phyloP scores from a whole-genome alignment of 2,888 invertebrate species.

The Fragum fragum region DNA sequence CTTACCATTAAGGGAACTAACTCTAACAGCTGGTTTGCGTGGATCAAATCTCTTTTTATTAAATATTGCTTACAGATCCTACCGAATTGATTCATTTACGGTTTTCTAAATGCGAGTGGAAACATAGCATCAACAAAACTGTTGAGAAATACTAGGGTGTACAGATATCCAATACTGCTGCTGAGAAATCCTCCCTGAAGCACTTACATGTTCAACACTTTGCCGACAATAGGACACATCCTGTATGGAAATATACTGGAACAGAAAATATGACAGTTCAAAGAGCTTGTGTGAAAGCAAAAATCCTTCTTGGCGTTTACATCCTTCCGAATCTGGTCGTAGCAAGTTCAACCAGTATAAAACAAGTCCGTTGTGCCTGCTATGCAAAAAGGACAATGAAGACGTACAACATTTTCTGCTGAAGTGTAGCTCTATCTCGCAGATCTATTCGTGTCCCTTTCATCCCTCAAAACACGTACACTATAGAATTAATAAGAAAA shows the following conservation, averaged over 20 bases:
- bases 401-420: background rate
- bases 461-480: too few relatives aligned
- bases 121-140: background rate
- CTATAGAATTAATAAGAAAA: too few relatives aligned
- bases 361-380: background rate
- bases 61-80: background rate
- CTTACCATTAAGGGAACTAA: background rate
- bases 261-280: background rate
- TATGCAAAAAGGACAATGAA: background rate
- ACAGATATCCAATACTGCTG: too few relatives aligned
- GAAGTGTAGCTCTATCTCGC: too few relatives aligned
- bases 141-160: too few relatives aligned
- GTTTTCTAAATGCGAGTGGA: background rate
- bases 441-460: too few relatives aligned
- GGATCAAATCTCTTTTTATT: background rate
- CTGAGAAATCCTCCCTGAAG: too few relatives aligned
- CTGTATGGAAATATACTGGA: background rate
- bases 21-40: constrained; percentile 11
- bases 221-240: background rate
- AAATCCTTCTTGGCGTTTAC: background rate
- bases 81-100: background rate
- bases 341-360: background rate
- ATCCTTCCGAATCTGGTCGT: background rate
- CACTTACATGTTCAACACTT: too few relatives aligned
- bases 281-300: constrained; percentile 8